phyloP scores from a whole-genome alignment of 2,797 vertebrate species.

The Loriculus beryllinus region DNA sequence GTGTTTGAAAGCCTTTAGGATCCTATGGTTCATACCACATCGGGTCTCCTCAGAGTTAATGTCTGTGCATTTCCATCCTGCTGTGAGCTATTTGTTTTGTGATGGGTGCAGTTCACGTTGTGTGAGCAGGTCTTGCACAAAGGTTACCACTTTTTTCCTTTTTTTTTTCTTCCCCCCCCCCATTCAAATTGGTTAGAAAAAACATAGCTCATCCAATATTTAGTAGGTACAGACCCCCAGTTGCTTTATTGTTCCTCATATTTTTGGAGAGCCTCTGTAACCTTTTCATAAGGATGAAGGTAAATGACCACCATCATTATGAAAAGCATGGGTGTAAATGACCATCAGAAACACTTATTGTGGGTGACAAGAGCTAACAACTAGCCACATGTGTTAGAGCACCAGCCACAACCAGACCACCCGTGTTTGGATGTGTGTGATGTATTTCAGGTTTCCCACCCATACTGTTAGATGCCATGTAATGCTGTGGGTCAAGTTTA shows the following conservation, averaged over 20 bases:
- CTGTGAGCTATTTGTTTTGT: background rate
- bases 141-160: background rate
- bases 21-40: background rate
- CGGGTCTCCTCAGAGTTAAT: background rate
- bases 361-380: background rate
- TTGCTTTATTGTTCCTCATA: background rate
- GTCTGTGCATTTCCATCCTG: background rate
- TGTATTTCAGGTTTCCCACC: background rate
- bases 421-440: background rate
- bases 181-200: background rate
- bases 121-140: background rate
- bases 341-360: background rate
- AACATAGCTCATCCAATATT: background rate
- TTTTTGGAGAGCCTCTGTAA: background rate
- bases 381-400: background rate
- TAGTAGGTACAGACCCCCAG: background rate
- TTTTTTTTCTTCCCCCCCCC: no score
- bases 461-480: fast-evolving
- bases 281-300: background rate
- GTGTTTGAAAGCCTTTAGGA: background rate
- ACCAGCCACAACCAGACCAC: background rate
- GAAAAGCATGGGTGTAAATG: background rate
- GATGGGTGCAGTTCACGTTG: background rate
- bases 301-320: background rate
- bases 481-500: background rate